Conservation (phyloP, 2,113 vertebrate genomes). For the Pelvicachromis taeniatus region DNA sequence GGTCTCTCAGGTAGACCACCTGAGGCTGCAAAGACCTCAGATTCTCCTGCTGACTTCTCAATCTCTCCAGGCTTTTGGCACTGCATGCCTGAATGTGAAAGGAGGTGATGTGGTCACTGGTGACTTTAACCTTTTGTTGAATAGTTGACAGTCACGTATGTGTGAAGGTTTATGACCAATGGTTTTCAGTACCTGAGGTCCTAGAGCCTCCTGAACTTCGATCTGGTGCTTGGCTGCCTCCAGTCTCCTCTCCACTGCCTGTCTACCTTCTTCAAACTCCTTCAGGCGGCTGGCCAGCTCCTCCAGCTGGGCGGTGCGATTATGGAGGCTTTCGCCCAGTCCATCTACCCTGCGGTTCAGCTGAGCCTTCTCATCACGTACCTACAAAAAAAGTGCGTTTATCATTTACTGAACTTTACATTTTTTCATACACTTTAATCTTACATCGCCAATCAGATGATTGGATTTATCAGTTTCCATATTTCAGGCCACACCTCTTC, state of each 20-base stretch:
- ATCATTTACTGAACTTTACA: not conserved
- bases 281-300: constrained; percentile 89
- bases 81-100: constrained; percentile 83
- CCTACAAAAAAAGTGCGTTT: not conserved
- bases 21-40: constrained; percentile 85
- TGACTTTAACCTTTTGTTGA: not conserved
- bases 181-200: constrained; percentile 75
- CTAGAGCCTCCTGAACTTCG: constrained; percentile 91
- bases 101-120: not conserved
- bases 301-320: constrained; percentile 82
- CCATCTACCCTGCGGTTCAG: constrained; percentile 86
- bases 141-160: not conserved
- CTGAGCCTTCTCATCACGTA: constrained; percentile 89
- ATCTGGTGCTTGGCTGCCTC: constrained; percentile 92
- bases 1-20: constrained; percentile 87
- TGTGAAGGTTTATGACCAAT: not conserved
- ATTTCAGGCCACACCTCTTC: constrained; percentile 67
- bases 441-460: rapidly evolving
- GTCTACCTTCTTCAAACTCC: constrained; percentile 92
- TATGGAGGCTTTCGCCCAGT: constrained; percentile 82
- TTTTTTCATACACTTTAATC: rapidly evolving
- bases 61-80: constrained; percentile 91
- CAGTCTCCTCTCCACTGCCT: constrained; percentile 89
- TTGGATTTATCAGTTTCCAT: not conserved
- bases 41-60: constrained; percentile 86